Conservation (phyloP, 2,113 vertebrate species). For the Athene noctua region DNA sequence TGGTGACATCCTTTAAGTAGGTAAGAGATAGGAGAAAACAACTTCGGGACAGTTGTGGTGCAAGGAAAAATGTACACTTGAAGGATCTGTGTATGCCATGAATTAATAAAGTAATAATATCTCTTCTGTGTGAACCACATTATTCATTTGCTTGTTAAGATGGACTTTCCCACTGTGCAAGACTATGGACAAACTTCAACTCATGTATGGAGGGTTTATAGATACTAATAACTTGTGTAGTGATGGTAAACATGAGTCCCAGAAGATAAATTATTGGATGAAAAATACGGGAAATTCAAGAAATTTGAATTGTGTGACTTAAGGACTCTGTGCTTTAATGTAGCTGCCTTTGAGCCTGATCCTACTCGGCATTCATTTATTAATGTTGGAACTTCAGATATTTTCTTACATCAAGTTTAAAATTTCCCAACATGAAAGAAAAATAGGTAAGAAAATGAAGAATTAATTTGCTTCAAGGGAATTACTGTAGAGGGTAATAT, state of each 20-base stretch:
- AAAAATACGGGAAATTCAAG: background rate
- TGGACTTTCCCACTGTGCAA: background rate
- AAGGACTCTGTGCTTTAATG: background rate
- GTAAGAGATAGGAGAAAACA: background rate
- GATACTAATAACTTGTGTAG: background rate
- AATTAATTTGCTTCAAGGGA: background rate
- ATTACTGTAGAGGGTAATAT: background rate
- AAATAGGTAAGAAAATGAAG: background rate
- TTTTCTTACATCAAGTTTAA: background rate
- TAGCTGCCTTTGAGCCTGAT: background rate
- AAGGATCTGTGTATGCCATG: background rate
- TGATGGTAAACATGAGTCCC: background rate
- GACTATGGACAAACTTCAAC: background rate
- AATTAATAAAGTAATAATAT: background rate
- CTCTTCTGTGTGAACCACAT: background rate
- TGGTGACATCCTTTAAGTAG: background rate
- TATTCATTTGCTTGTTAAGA: background rate
- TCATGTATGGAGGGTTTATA: background rate
- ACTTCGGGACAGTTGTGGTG: rapidly evolving
- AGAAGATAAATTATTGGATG: background rate
- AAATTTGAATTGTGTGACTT: background rate
- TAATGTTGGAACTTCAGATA: background rate
- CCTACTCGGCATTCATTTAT: background rate
- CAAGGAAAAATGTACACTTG: background rate
- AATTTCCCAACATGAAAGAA: background rate